Evolutionary conservation across 35 echinoderm and acorn worm species (phyloP).

Genomic region (Strongylocentrotus purpuratus): DNA sequence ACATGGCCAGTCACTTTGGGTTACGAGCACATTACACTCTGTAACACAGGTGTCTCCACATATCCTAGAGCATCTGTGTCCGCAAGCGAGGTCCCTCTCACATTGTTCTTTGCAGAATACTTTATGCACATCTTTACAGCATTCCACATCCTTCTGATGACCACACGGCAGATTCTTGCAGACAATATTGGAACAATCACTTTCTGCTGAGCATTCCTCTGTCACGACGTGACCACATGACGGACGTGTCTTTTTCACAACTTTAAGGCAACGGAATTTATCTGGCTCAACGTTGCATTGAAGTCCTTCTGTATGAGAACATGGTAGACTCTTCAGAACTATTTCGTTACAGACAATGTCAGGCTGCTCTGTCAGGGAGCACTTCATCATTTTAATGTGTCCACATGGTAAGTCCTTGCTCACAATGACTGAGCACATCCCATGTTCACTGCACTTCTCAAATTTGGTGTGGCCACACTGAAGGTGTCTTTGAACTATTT

Average conservation of each 20-base stretch:
- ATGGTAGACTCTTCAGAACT: not conserved
- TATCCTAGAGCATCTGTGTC: slow-evolving; percentile 39
- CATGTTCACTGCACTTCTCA: slow-evolving; percentile 18
- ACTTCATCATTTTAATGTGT: slow-evolving; percentile 41
- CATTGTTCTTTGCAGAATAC: slow-evolving; percentile 26
- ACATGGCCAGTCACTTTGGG: slow-evolving; percentile 61
- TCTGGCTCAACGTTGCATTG: slow-evolving; percentile 6
- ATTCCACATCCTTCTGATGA: slow-evolving; percentile 14
- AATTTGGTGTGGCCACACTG: slow-evolving; percentile 46
- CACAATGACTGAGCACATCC: not conserved
- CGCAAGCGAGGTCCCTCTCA: slow-evolving; percentile 46
- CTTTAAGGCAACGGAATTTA: not conserved
- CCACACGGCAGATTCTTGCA: slow-evolving; percentile 45
- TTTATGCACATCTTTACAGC: not conserved
- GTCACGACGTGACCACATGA: slow-evolving; percentile 47
- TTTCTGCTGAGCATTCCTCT: slow-evolving; percentile 34
- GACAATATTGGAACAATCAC: slow-evolving; percentile 21
- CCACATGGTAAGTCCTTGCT: slow-evolving; percentile 23
- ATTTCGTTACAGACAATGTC: slow-evolving; percentile 19
- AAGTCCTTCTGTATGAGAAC: not conserved
- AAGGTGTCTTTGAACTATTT: slow-evolving; percentile 3
- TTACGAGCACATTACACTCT: not conserved
- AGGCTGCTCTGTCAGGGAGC: not conserved
- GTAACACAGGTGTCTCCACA: slow-evolving; percentile 36
- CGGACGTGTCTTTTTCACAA: slow-evolving; percentile 22